Conservation (phyloP, 64 coral and sea anemone genomes). For the Montipora cactus region DNA sequence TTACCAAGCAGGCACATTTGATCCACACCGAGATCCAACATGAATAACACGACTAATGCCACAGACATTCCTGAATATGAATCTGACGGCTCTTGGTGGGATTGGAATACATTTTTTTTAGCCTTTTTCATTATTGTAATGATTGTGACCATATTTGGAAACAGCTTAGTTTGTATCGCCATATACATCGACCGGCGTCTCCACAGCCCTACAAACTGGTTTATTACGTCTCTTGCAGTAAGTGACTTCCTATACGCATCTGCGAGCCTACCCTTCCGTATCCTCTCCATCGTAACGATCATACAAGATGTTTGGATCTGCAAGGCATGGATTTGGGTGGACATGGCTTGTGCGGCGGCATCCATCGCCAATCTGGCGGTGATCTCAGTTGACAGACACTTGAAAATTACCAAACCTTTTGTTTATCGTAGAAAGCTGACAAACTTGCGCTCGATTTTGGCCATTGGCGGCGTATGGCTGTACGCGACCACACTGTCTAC, state of each 20-base stretch:
- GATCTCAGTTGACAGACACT: slow-evolving; percentile 81
- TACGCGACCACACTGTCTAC: slow-evolving; percentile 67
- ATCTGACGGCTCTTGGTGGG: no score
- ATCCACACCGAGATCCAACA: not conserved
- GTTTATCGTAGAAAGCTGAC: slow-evolving; percentile 80
- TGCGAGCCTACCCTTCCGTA: slow-evolving; percentile 77
- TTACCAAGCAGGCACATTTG: not conserved
- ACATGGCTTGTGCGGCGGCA: slow-evolving; percentile 78
- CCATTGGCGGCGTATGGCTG: slow-evolving; percentile 71
- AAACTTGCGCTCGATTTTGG: slow-evolving; percentile 52
- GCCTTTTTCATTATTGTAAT: slow-evolving; percentile 66
- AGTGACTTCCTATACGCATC: slow-evolving; percentile 83
- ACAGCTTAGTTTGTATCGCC: slow-evolving; percentile 82
- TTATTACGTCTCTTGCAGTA: slow-evolving; percentile 82
- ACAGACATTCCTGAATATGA: not conserved
- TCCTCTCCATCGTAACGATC: slow-evolving; percentile 4
- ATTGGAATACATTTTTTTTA: slow-evolving; percentile 6
- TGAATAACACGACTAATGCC: not conserved
- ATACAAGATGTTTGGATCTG: slow-evolving; percentile 44
- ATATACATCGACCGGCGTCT: slow-evolving; percentile 80
- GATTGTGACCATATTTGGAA: slow-evolving; percentile 70
- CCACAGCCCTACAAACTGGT: slow-evolving; percentile 89
- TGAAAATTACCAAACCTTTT: slow-evolving; percentile 94
- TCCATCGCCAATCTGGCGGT: slow-evolving; percentile 87
- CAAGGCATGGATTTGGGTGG: slow-evolving; percentile 76